Evolutionary conservation across 2,888 invertebrate genomes (phyloP).

Genomic region (Agrochola lota): DNA sequence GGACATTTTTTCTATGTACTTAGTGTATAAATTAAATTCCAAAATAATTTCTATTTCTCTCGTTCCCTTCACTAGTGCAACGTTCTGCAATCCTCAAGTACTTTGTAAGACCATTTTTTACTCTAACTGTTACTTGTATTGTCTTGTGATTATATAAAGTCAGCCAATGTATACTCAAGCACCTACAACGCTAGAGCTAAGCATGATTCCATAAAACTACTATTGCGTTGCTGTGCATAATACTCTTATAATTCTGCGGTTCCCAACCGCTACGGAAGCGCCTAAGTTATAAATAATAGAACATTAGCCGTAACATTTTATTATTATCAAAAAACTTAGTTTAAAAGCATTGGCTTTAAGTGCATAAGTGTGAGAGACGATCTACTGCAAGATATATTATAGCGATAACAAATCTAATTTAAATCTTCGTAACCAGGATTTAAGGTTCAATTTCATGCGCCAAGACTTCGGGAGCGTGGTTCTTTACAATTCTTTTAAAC

Average conservation of each 20-base stretch:
- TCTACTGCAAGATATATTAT: conserved; percentile 59
- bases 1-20: neutral
- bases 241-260: neutral
- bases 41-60: neutral
- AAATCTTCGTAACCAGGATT: conserved; percentile 45
- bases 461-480: conserved; percentile 57
- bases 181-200: neutral
- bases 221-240: neutral
- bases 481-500: conserved; percentile 77
- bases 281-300: conserved; percentile 40
- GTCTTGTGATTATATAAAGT: neutral
- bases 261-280: neutral
- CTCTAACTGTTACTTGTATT: conserved; percentile 1
- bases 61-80: conserved; percentile 29
- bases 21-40: neutral
- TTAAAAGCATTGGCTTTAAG: conserved; percentile 59
- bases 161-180: neutral
- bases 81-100: conserved; percentile 20
- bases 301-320: conserved; percentile 43
- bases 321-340: conserved; percentile 50
- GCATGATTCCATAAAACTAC: neutral
- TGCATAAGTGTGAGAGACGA: conserved; percentile 55
- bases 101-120: conserved; percentile 8
- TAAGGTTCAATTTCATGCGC: conserved; percentile 60
- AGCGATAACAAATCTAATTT: conserved; percentile 41